Percentiles rank a stretch among this genome's conserved stretches.
phyloP scores from a whole-genome alignment of 2,113 vertebrate genomes.

The Origma solitaria region DNA sequence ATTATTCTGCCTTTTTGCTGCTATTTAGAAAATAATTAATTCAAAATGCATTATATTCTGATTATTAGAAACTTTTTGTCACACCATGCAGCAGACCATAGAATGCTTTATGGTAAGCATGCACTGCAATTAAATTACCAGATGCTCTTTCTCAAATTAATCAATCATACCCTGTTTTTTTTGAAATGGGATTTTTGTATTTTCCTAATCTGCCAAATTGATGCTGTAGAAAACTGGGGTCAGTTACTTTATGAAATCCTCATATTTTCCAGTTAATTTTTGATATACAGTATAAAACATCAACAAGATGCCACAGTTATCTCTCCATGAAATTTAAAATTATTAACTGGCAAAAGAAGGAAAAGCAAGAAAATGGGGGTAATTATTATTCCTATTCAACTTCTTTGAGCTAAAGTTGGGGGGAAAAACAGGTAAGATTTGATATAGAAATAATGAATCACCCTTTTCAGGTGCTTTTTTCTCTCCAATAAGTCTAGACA shows the following conservation, averaged over 20 bases:
- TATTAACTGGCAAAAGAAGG: not conserved
- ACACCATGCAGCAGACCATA: not conserved
- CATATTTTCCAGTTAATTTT: not conserved
- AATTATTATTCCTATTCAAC: not conserved
- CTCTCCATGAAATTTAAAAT: not conserved
- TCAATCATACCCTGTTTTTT: not conserved
- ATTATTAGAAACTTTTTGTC: not conserved
- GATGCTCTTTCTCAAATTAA: not conserved
- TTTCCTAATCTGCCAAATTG: not conserved
- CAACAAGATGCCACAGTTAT: not conserved
- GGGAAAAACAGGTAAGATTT: not conserved
- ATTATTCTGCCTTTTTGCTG: not conserved
- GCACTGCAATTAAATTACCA: not conserved
- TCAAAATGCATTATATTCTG: not conserved
- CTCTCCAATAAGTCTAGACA: not conserved
- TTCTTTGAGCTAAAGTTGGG: not conserved
- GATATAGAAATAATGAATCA: not conserved
- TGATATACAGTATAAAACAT: not conserved
- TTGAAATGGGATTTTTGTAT: not conserved
- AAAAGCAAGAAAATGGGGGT: not conserved
- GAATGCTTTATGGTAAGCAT: not conserved
- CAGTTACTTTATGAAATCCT: not conserved
- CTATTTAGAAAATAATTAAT: not conserved
- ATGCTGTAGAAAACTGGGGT: not conserved
- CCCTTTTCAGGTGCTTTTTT: not conserved